These are phyloP conservation scores for Vollenhovia emeryi DNA, from an alignment of 1,140 invertebrate species.

Conservation along the genomic window DNA sequence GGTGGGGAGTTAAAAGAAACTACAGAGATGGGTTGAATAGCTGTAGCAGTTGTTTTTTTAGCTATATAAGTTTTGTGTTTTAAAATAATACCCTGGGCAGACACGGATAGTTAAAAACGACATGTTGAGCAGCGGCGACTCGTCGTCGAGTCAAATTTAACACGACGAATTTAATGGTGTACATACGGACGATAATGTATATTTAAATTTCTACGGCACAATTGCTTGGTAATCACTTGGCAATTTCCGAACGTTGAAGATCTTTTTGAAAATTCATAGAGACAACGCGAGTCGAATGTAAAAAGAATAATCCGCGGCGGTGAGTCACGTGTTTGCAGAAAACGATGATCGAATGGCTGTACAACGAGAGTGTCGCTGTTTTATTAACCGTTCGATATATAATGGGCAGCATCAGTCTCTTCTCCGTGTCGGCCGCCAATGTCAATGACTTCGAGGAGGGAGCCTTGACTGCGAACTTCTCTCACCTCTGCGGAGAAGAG, in stretches of 20 bases:
- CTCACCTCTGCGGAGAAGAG: slow-evolving; percentile 62
- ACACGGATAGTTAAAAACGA: too few species aligned
- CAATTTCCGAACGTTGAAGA: neutral
- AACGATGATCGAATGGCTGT: slow-evolving; percentile 33
- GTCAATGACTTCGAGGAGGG: slow-evolving; percentile 77
- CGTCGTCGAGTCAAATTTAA: too few species aligned
- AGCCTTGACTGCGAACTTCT: slow-evolving; percentile 80
- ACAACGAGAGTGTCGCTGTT: slow-evolving; percentile 53
- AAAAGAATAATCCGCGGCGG: neutral
- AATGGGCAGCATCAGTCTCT: slow-evolving; percentile 69
- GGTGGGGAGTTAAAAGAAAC: too few species aligned
- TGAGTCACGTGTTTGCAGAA: slow-evolving; percentile 31
- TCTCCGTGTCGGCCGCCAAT: slow-evolving; percentile 67
- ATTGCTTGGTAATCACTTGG: neutral
- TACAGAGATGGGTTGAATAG: too few species aligned
- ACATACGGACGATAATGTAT: neutral
- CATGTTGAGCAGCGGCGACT: too few species aligned
- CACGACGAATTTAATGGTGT: too few species aligned
- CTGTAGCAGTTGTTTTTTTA: too few species aligned
- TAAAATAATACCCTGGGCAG: too few species aligned
- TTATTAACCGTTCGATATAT: slow-evolving; percentile 66
- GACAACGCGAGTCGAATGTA: neutral
- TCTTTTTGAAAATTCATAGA: neutral
- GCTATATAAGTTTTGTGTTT: too few species aligned
- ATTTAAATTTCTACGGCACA: neutral